Base-by-base conservation (phyloP, 2,113 vertebrate genomes). In the Pica pica region DNA sequence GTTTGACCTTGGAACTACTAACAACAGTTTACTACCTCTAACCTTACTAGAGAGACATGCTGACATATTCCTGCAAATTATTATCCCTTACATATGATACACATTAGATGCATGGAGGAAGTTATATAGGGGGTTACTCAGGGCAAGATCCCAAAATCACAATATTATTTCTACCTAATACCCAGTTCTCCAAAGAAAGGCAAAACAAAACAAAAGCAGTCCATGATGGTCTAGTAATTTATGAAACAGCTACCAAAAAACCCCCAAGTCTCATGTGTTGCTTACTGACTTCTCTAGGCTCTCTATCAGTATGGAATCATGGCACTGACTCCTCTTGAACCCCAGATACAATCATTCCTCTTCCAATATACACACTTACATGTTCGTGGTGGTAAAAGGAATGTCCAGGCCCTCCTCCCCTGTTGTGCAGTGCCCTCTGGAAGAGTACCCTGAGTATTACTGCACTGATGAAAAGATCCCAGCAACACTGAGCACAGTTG, bases 1-100 rank as follows among this genome's bases (percentile, higher is more conserved):
- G 74, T 97, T 96, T 98, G 98, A 98, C 98, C 97, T 98, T 98
- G 97, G 97, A 97, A 97, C 87, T 89, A 95, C 95, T 88, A 94
- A 83, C 92, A 86, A 94, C 63, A 76, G 83, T 97, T 97, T 96
- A 97, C 96, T 92, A 93, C 75, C 74, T 83, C 91, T 59, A 77
- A 78, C 71, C 89, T 78, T 93, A 88, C 84, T 35, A 52, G 68
- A 87, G 57, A 60, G 42, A 44, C 56, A 75, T 74, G 75, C 53
- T 87, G 87, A 69, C 84, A 44, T 76, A 67, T 53, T 70, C 50
- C 73, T 69, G 50, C 3, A 4, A 93, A 59, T 53, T 65, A 86
- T 39, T 80, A 49, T 16, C 75, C 67, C 27, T 65, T 71, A 93
- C 87, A 69, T 81, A 93, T 15, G 39, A 77, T 53, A 53, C 33